Evolutionary conservation across 2,113 vertebrate genomes (phyloP), one percentile per base, ranked within the genome.

Genomic region (Laterallus jamaicensis): DNA sequence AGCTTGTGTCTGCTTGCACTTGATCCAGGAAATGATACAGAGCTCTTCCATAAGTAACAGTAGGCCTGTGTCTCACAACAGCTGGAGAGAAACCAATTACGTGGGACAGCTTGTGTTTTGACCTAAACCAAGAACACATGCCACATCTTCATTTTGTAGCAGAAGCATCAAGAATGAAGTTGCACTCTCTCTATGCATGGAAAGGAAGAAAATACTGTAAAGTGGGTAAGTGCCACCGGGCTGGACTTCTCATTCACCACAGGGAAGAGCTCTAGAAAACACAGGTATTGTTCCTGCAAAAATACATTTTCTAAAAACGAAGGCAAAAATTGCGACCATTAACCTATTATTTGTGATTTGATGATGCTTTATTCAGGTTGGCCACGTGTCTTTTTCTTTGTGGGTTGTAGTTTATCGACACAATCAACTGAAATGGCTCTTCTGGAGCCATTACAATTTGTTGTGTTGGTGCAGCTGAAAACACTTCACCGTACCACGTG

Each of bases 391-490:
- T 77, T 73, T 88, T 75, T 87, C 77, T 91, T 91, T 91, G 74
- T 69, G 60, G 52, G 37, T n/a, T 91, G 60, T 93, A 59, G 74
- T 95, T 95, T 93, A 91, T 56, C 44, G 64, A 74, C 66, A 91
- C 75, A 95, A 92, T 96, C 91, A 81, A 77, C 59, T 78, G 84
- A 91, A 90, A 91, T 92, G 79, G 52, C 75, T 95, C 84, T 96
- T 96, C 58, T 96, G 93, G 84, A 96, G 85, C 91, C 64, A 71
- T 95, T 92, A 90, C 89, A 90, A 90, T 96, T 93, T 83, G 87
- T 91, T 87, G 76, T 86, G 90, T 95, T 86, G 78, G 76, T 54
- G 84, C 95, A 97, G 96, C 95, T 97, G 96, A 96, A 94, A 95
- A 95, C 95, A 94, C 94, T 96, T 96, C 79, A 96, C 24, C 22